A percentile compares a stretch with the other conserved stretches of the same genome.
Conservation (phyloP, 2,113 vertebrate species). For the Oenanthe oenanthe region DNA sequence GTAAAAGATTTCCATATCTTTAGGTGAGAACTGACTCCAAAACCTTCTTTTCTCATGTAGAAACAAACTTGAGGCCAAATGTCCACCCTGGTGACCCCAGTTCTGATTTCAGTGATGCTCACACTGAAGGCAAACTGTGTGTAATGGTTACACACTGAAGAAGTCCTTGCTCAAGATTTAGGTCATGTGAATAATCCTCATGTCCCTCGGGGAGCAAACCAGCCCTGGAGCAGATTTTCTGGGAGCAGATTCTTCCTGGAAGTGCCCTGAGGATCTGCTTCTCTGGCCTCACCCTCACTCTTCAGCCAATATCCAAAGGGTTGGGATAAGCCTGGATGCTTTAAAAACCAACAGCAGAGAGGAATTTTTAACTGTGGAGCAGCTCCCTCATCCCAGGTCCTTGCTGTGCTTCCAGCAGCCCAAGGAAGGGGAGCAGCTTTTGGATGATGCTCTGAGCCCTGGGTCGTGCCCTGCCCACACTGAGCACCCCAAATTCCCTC, state of each 20-base stretch:
- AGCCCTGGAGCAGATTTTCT: not conserved
- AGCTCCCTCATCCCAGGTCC: not conserved
- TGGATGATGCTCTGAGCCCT: not conserved
- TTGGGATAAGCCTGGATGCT: not conserved
- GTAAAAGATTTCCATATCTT: not conserved
- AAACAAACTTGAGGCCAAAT: not conserved
- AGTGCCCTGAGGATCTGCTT: not conserved
- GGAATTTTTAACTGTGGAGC: not conserved
- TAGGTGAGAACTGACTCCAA: not conserved
- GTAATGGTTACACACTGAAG: not conserved
- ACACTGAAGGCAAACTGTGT: rapidly evolving
- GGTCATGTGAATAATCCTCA: not conserved
- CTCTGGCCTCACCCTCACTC: not conserved
- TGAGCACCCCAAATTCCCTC: not conserved
- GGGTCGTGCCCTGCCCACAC: not conserved
- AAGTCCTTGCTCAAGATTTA: not conserved
- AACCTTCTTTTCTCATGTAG: not conserved
- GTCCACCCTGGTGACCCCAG: not conserved
- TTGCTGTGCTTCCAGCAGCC: not conserved
- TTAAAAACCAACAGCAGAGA: not conserved
- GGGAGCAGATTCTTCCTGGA: not conserved
- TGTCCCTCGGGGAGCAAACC: rapidly evolving
- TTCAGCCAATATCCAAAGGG: not conserved
- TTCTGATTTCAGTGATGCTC: not conserved
- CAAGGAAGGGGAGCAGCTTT: not conserved